Conservation (phyloP, 2,113 vertebrate genomes). For the Etheostoma spectabile region DNA sequence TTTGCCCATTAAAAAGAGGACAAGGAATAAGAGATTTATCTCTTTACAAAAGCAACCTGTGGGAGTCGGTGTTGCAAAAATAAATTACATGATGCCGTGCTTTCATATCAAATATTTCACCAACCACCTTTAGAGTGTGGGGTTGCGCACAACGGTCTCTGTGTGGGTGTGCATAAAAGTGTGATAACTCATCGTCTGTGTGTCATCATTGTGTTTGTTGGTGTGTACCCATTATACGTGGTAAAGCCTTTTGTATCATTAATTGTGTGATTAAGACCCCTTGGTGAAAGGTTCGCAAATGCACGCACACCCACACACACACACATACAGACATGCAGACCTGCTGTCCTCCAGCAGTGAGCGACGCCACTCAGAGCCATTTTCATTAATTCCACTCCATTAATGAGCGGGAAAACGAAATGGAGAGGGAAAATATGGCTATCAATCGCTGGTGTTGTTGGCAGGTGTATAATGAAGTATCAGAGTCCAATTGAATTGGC, state of each 20-base stretch:
- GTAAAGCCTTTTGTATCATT: constrained; percentile 18
- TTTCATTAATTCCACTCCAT: constrained; percentile 82
- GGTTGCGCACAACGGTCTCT: background rate
- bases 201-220: constrained; percentile 20
- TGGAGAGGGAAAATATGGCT: constrained; percentile 80
- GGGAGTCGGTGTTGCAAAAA: background rate
- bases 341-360: constrained; percentile 53
- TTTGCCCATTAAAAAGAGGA: no score
- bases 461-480: constrained; percentile 86
- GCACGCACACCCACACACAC: constrained; percentile 10
- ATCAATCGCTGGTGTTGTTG: constrained; percentile 82
- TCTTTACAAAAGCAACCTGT: background rate
- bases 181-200: background rate
- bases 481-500: constrained; percentile 83
- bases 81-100: constrained; percentile 30
- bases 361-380: constrained; percentile 61
- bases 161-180: constrained; percentile 8
- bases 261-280: constrained; percentile 34
- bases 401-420: constrained; percentile 81
- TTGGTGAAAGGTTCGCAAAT: constrained; percentile 57
- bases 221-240: constrained; percentile 32
- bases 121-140: constrained; percentile 35
- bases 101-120: constrained; percentile 63
- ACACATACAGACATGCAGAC: constrained; percentile 19
- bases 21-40: no score